These are phyloP conservation scores for Piscicola geometra DNA, from an alignment of 2,888 invertebrate species.

Conservation along the genomic window DNA sequence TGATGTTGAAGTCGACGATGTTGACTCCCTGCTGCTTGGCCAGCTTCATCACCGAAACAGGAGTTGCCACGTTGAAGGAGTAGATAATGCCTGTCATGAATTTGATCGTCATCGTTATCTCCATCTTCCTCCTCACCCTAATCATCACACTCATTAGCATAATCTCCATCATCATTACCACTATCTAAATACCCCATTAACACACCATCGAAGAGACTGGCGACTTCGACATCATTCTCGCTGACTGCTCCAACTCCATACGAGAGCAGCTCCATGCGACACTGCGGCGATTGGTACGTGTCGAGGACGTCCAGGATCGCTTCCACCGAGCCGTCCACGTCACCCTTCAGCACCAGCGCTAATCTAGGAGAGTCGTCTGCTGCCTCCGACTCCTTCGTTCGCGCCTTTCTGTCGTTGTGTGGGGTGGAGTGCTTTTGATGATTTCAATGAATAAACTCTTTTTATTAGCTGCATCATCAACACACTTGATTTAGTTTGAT, in stretches of 20 bases:
- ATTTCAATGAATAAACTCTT: too few species aligned
- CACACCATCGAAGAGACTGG: constrained; percentile 66
- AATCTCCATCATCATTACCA: too few species aligned
- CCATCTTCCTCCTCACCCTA: too few species aligned
- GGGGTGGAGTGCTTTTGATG: too few species aligned
- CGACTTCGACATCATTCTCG: constrained; percentile 76
- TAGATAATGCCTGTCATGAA: constrained; percentile 70
- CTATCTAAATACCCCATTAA: too few species aligned
- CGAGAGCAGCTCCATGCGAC: constrained; percentile 77
- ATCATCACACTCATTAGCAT: too few species aligned
- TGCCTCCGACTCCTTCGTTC: not conserved
- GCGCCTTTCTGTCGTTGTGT: not conserved
- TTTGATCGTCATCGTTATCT: too few species aligned
- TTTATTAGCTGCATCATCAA: too few species aligned
- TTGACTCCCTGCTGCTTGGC: constrained; percentile 62
- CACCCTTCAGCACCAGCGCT: constrained; percentile 53
- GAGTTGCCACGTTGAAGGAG: constrained; percentile 72
- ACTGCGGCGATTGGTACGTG: constrained; percentile 65
- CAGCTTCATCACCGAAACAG: constrained; percentile 47
- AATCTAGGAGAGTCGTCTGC: not conserved
- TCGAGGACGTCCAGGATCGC: constrained; percentile 85
- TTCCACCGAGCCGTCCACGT: constrained; percentile 93
- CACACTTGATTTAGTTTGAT: too few species aligned
- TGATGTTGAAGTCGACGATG: constrained; percentile 75
- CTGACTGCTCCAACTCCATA: constrained; percentile 83